Conservation (phyloP, 2,113 vertebrate species). For the Campylorhamphus procurvoides region DNA sequence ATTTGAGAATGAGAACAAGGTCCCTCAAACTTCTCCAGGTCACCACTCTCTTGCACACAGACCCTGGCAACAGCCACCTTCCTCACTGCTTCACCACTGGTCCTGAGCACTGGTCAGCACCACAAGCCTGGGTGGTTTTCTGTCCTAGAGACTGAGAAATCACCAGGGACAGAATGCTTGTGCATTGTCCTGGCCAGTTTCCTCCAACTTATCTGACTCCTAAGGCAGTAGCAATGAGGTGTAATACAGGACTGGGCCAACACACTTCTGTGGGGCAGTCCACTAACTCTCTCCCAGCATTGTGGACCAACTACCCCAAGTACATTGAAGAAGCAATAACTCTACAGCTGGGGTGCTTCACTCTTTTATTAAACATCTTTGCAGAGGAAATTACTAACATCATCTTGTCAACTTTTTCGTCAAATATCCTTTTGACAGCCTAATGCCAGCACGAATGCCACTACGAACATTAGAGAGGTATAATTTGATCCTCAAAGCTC, state of each 20-base stretch:
- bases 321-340: background rate
- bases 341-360: background rate
- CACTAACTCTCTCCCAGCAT: background rate
- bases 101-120: background rate
- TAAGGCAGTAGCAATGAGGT: background rate
- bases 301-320: fast-evolving
- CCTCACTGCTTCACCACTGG: fast-evolving
- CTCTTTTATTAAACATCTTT: background rate
- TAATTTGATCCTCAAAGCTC: background rate
- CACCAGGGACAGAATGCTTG: fast-evolving
- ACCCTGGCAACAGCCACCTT: background rate
- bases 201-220: background rate
- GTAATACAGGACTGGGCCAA: background rate
- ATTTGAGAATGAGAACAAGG: background rate
- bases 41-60: background rate
- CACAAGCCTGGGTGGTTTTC: background rate
- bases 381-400: background rate
- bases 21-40: background rate
- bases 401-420: background rate
- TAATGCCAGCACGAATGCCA: background rate
- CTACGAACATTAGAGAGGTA: background rate
- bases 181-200: background rate
- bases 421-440: background rate
- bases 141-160: background rate
- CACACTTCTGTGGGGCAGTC: fast-evolving